Evolutionary conservation across 2,888 invertebrate genomes (phyloP), one percentile per base, ranked within the genome.

Genomic region (Antheraea yamamai): DNA sequence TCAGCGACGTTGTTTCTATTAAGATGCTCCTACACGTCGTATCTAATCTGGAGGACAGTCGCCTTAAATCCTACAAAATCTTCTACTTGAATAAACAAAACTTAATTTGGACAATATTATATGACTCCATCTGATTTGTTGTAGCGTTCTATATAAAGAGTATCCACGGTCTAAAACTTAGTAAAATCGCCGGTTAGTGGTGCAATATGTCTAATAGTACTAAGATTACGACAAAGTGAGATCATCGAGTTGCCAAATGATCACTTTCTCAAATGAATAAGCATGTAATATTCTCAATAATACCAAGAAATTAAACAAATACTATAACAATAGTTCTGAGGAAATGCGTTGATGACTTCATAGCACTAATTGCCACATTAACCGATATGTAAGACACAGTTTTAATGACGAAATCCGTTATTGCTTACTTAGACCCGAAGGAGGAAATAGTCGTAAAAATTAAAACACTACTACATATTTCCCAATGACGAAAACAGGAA

Each of bases 1-100:
- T 94, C 93, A 93, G 85, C 87, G 82, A 74, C 83, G 73, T 55
- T 73, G 68, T 70, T 75, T 75, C 73, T 68, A 89, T 91, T 89
- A 89, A 90, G 91, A 92, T 89, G 92, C 88, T 88, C 89, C 89
- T 89, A 91, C 89, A 83, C 83, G 82, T 73, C 74, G 70, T 70
- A 39, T 75, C 78, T 66, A 66, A 85, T 83, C 80, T 84, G 86
- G 86, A 87, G 87, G 86, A 87, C 88, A 85, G 81, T 87, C 84
- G 87, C 85, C 87, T 84, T 79, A n/a, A 39, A 70, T 70, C 35
- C 70, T 39, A 7, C 12, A 12, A 47, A n/a, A 3, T 30, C 26
- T 26, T 66, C 30, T 16, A 30, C 30, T 16, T 10, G 23, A 12
- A 26, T 16, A 61, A 20, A 55, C 55, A 55, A 20, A 55, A 55